Conservation (phyloP, 1,140 invertebrate genomes). For the Melitaea cinxia region DNA sequence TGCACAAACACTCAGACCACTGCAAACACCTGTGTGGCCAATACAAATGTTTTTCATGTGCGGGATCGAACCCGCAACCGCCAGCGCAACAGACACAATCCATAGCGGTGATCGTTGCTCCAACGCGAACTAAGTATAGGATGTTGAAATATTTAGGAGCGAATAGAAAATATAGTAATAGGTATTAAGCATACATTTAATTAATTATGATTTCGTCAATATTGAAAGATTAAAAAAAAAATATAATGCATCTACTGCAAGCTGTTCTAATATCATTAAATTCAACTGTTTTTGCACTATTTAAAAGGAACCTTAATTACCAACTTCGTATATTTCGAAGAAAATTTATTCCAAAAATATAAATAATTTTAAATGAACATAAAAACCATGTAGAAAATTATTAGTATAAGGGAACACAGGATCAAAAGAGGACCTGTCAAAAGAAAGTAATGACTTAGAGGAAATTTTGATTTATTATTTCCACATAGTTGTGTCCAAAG, state of each 20-base stretch:
- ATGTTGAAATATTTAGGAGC: background rate
- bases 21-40: too few species aligned
- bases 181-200: slow-evolving; percentile 13
- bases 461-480: slow-evolving; percentile 82
- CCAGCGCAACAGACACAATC: too few species aligned
- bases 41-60: too few species aligned
- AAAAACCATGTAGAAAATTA: slow-evolving; percentile 79
- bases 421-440: slow-evolving; percentile 74
- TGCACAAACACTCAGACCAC: too few species aligned
- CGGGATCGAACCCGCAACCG: too few species aligned
- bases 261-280: background rate
- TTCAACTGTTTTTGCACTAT: slow-evolving; percentile 20
- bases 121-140: background rate
- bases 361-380: slow-evolving; percentile 78
- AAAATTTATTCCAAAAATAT: slow-evolving; percentile 80
- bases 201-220: slow-evolving; percentile 1
- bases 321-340: slow-evolving; percentile 70
- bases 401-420: slow-evolving; percentile 70
- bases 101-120: background rate
- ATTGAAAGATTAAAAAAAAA: background rate
- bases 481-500: slow-evolving; percentile 79
- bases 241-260: slow-evolving; percentile 5
- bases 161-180: background rate
- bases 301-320: slow-evolving; percentile 77
- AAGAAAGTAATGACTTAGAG: slow-evolving; percentile 76